Base-by-base conservation (phyloP, 2,797 vertebrate species). In the Aphelocoma californica region DNA sequence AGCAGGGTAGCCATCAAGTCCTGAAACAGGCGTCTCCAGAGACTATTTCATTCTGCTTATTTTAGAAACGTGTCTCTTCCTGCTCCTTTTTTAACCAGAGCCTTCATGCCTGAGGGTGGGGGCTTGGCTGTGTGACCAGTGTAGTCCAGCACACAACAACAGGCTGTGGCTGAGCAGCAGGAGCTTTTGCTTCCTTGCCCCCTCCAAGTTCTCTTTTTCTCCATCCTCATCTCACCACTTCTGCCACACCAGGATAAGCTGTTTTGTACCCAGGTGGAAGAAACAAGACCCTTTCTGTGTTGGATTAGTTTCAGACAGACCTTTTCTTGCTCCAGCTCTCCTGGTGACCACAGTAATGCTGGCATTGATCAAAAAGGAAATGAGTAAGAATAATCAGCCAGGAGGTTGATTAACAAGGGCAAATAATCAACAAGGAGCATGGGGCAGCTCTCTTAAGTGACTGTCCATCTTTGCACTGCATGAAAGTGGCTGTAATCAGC, bases 21-120 rank as follows among this genome's bases (percentile, higher is more conserved):
- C 78, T 82, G 83, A 57, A 90, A 45, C 25, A 5, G 47, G 26
- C 4, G 0, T 94, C 93, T 92, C 94, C 64, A 88, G 96, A 73
- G 95, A 81, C 83, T 89, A 11, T 89, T 93, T 85, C 28, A 31
- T 90, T 93, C 56, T 90, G 56, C 90, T 95, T 96, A 73, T 90
- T 97, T 95, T 95, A 95, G 94, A 84, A 95, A 80, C 8, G 0
- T 66, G 26, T 79, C 66, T 92, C 86, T 97, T 96, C 83, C 94
- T 93, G 95, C 74, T 79, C 56, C 50, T 77, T 89, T 69, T 90
- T 81, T 91, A 92, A 81, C 24, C 74, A 67, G 40, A 92, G 60
- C 44, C 20, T 25, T 64, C 60, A 38, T 89, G 81, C 38, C 60
- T 70, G 74, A 24, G 67, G 16, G 64, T 87, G 83, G 78, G 66